These are phyloP conservation scores for Xyrauchen texanus DNA, from an alignment of 2,113 vertebrate species.

Conservation along the genomic window DNA sequence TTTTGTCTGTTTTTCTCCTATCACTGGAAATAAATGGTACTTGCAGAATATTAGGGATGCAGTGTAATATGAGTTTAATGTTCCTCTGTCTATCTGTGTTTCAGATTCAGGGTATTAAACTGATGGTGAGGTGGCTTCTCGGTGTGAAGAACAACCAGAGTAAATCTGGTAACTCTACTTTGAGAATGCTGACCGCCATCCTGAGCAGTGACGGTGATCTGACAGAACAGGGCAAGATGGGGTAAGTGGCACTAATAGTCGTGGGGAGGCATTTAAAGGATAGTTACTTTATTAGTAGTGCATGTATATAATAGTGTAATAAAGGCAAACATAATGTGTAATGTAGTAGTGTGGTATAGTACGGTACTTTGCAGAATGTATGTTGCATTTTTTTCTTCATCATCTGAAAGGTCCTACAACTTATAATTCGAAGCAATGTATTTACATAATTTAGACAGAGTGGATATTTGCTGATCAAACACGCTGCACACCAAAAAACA, in stretches of 20 bases:
- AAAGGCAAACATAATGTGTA: not conserved
- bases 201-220: conserved; percentile 96
- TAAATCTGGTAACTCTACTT: conserved; percentile 96
- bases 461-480: too few relatives aligned
- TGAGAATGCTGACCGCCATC: conserved; percentile 93
- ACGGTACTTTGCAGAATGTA: too few relatives aligned
- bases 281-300: not conserved
- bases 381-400: too few relatives aligned
- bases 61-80: not conserved
- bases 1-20: not conserved
- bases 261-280: not conserved
- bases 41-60: not conserved
- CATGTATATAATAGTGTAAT: not conserved
- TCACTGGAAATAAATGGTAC: not conserved
- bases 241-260: conserved; percentile 70
- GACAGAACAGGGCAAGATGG: conserved; percentile 96
- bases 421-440: too few relatives aligned
- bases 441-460: too few relatives aligned
- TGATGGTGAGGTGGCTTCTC: conserved; percentile 97
- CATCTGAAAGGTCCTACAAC: too few relatives aligned
- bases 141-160: conserved; percentile 99
- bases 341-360: not conserved
- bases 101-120: conserved; percentile 97
- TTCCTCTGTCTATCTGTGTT: not conserved
- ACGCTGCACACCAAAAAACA: too few relatives aligned